phyloP scores from a whole-genome alignment of 2,888 invertebrate species.

The Agrotis puta region DNA sequence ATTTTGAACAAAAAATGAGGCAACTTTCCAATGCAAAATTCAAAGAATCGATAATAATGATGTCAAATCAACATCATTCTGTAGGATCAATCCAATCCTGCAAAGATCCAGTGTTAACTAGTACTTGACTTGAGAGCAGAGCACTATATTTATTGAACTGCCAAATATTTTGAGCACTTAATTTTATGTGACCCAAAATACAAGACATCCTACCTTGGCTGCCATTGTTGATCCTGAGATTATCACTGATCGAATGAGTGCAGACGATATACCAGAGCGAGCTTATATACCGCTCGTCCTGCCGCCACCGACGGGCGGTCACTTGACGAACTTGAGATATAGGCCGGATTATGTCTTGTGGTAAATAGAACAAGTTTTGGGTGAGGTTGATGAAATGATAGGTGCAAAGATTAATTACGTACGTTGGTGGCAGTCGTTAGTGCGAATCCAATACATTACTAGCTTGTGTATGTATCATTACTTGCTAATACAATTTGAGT shows the following conservation, averaged over 20 bases:
- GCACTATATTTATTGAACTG: not conserved
- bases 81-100: too few relatives aligned
- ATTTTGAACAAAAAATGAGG: not conserved
- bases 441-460: not conserved
- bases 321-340: slow-evolving; percentile 69
- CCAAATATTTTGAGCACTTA: too few relatives aligned
- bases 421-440: not conserved
- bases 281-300: slow-evolving; percentile 75
- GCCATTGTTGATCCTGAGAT: slow-evolving; percentile 78
- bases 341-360: slow-evolving; percentile 50
- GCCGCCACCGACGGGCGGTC: slow-evolving; percentile 42
- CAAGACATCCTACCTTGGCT: slow-evolving; percentile 76
- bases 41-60: not conserved
- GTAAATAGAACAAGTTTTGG: slow-evolving; percentile 43
- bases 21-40: not conserved
- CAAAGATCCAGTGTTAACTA: not conserved
- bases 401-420: slow-evolving; percentile 13
- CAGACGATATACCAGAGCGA: slow-evolving; percentile 45
- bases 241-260: slow-evolving; percentile 78
- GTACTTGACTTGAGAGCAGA: not conserved
- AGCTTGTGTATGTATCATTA: not conserved
- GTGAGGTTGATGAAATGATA: slow-evolving; percentile 7
- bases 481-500: not conserved
- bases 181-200: not conserved
- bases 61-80: too few relatives aligned